These are phyloP conservation scores for Callinectes sapidus DNA, from an alignment of 2,888 invertebrate genomes.

Conservation along the genomic window DNA sequence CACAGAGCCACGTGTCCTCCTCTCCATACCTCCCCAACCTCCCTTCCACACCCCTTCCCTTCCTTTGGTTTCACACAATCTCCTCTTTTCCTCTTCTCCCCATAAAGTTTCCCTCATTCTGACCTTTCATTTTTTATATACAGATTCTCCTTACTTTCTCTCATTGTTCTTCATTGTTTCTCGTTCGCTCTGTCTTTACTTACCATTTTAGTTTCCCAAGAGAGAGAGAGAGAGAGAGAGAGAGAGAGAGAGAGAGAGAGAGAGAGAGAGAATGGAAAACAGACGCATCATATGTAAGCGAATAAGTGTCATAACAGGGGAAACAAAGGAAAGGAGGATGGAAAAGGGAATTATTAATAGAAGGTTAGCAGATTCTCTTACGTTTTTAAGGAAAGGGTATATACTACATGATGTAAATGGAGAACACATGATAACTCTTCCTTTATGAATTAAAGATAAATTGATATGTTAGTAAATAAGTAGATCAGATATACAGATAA, in stretches of 20 bases:
- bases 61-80: background rate
- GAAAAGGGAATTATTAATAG: background rate
- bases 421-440: no score
- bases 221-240: background rate
- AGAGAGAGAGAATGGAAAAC: background rate
- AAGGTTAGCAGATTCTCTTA: background rate
- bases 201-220: background rate
- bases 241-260: constrained; percentile 23
- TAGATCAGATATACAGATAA: background rate
- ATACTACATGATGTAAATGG: background rate
- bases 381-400: background rate
- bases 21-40: background rate
- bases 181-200: background rate
- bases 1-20: constrained; percentile 10
- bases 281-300: background rate
- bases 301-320: background rate
- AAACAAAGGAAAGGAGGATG: background rate
- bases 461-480: background rate
- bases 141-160: background rate
- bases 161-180: background rate
- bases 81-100: background rate
- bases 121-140: background rate
- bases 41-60: constrained; percentile 1
- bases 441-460: background rate
- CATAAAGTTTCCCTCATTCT: background rate